Evolutionary conservation across 2,888 invertebrate species (phyloP).

Genomic region (Pimpla rufipes): DNA sequence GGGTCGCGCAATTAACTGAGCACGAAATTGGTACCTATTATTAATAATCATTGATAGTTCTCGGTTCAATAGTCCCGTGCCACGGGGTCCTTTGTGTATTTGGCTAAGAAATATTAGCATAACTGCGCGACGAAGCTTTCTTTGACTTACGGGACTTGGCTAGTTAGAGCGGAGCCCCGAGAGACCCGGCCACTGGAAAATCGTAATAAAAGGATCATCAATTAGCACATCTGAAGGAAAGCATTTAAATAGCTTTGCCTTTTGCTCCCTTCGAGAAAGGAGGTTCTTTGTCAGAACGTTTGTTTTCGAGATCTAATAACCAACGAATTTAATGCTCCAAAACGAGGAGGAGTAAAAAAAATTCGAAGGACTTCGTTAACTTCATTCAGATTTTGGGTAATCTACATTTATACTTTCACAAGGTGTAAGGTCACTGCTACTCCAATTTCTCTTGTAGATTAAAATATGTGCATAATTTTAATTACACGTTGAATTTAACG

Average conservation of each 20-base stretch:
- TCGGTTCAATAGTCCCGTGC: not conserved
- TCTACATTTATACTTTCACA: not conserved
- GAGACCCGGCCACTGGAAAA: not conserved
- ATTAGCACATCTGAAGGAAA: not conserved
- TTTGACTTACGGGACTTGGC: not conserved
- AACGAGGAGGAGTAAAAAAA: not conserved
- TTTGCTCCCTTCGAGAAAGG: not conserved
- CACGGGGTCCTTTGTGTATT: constrained; percentile 26
- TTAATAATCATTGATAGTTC: constrained; percentile 34
- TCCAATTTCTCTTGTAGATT: not conserved
- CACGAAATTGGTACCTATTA: constrained; percentile 51
- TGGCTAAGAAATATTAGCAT: constrained; percentile 48
- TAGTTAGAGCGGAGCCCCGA: not conserved
- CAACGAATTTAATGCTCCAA: not conserved
- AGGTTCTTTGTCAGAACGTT: not conserved
- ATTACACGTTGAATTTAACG: not conserved
- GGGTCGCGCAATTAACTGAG: constrained; percentile 42
- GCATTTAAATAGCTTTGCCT: not conserved
- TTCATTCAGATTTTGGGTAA: not conserved
- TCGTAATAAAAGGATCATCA: constrained; percentile 6
- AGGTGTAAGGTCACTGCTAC: not conserved
- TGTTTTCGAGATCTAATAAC: not conserved
- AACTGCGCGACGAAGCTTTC: constrained; percentile 7
- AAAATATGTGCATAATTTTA: not conserved
- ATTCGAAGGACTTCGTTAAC: not conserved